Base-by-base conservation (phyloP, 2,797 vertebrate species). In the Amblyopsis hoosieri region DNA sequence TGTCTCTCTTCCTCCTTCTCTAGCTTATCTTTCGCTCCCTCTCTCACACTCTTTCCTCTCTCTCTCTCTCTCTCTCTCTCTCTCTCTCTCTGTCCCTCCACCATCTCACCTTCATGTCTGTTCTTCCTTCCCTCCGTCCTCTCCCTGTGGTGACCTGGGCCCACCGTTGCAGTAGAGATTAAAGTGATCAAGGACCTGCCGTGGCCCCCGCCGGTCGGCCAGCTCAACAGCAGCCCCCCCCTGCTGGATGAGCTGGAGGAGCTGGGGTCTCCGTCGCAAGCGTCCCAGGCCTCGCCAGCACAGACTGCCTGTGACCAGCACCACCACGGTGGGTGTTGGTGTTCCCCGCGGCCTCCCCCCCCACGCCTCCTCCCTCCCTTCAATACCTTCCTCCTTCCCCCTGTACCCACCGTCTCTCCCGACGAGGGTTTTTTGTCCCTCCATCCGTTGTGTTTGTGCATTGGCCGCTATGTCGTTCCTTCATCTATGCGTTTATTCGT, bases 121-220 rank as follows among this genome's bases (percentile, higher is more conserved):
- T 11, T 62, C 86, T 76, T 72, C 64, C 78, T 80, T 84, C 82
- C 88, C 70, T 82, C 67, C 86, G 62, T 62, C 66, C 88, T 63
- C 90, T 65, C 61, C 80, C 69, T 75, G 23, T 29, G 73, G 62
- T 74, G 72, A 65, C 70, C 63, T 13, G 75, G 79, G 76, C 61
- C 23, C 62, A 80, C 75, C 66, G 77, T 90, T 93, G 93, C 94
- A 98, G 97, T 99, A 92, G 97, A 99, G 94, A 98, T 99, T 94
- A 99, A 99, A 94, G 97, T 97, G 91, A 97, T 98, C 93, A 96
- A 97, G 95, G 96, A 99, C 91, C 94, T 99, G 85, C 97, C 97
- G 23, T 99, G 97, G 97, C 97, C 97, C 69, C 97, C 96, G 1
- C 97, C 97, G 0, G 97, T 99, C 63, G 97, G 97, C 89, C 97